Conservation (phyloP, 2,113 vertebrate species). For the Triplophysa dalaica region DNA sequence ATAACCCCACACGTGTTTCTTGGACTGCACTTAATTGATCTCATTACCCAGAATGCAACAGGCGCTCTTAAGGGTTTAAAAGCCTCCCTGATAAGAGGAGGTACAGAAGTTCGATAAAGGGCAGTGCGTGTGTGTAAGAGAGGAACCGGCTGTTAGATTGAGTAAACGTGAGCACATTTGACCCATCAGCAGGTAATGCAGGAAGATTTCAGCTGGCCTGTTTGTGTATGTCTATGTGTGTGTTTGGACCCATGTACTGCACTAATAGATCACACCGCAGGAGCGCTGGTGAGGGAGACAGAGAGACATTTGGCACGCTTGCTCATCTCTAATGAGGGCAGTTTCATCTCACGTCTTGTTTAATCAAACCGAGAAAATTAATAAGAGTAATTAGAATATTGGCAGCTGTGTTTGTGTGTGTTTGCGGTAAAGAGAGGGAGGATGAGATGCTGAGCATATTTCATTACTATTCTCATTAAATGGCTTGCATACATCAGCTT, state of each 20-base stretch:
- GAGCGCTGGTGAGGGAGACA: not conserved
- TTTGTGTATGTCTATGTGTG: not conserved
- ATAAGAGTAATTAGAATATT: slow-evolving; percentile 32
- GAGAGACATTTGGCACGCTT: slow-evolving; percentile 17
- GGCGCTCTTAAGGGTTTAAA: slow-evolving; percentile 4
- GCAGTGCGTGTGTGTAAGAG: not conserved
- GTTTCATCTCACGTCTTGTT: slow-evolving; percentile 36
- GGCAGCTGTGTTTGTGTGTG: slow-evolving; percentile 8
- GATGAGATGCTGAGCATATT: not conserved
- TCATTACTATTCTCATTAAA: not conserved
- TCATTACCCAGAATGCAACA: not conserved
- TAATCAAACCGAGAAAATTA: slow-evolving; percentile 36
- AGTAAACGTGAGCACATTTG: not conserved
- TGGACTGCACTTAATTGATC: slow-evolving; percentile 1
- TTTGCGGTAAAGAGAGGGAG: not conserved
- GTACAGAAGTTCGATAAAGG: not conserved
- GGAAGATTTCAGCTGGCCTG: not conserved
- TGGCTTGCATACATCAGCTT: not conserved
- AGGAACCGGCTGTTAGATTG: not conserved
- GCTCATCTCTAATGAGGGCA: slow-evolving; percentile 26
- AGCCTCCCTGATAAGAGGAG: not conserved
- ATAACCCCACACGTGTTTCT: not conserved
- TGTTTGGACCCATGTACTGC: not conserved
- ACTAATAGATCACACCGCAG: slow-evolving; percentile 27
- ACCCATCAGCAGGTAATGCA: not conserved